phyloP scores from a whole-genome alignment of 2,797 vertebrate genomes.

The Rhabdophis nuchalis region DNA sequence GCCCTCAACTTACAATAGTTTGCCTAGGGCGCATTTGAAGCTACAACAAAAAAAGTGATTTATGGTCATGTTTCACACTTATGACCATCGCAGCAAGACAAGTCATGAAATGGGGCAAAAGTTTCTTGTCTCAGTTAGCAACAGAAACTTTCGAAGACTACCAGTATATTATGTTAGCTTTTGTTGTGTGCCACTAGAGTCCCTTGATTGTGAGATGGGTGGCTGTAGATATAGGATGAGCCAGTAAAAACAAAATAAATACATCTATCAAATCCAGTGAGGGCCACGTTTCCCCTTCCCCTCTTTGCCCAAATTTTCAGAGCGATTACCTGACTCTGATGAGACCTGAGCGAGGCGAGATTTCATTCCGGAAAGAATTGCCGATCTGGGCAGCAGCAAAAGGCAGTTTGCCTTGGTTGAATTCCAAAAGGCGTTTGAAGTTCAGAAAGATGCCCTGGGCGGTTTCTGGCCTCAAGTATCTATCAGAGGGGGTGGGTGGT shows the following conservation, averaged over 20 bases:
- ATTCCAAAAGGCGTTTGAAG: constrained; percentile 97
- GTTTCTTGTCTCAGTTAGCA: neutral
- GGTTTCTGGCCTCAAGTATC: constrained; percentile 97
- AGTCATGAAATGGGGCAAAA: neutral
- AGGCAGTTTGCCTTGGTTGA: constrained; percentile 97
- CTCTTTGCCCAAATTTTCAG: neutral
- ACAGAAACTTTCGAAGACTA: neutral
- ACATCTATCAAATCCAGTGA: neutral
- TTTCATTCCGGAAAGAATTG: constrained; percentile 97
- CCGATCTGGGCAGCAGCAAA: constrained; percentile 98
- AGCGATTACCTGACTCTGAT: constrained; percentile 88
- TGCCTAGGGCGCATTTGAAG: too few species aligned
- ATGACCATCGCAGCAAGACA: neutral
- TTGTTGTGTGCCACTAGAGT: neutral
- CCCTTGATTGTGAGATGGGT: neutral
- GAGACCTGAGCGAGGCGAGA: constrained; percentile 96
- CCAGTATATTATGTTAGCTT: neutral
- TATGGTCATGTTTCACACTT: neutral
- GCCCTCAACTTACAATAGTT: too few species aligned
- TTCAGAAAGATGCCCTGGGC: constrained; percentile 99
- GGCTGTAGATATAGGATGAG: neutral
- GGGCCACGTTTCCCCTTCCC: neutral
- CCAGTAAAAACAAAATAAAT: neutral
- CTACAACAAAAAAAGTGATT: too few species aligned
- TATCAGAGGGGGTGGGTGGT: constrained; percentile 43